These are phyloP conservation scores for Nebria brevicollis DNA, from an alignment of 2,888 invertebrate species.

Conservation along the genomic window DNA sequence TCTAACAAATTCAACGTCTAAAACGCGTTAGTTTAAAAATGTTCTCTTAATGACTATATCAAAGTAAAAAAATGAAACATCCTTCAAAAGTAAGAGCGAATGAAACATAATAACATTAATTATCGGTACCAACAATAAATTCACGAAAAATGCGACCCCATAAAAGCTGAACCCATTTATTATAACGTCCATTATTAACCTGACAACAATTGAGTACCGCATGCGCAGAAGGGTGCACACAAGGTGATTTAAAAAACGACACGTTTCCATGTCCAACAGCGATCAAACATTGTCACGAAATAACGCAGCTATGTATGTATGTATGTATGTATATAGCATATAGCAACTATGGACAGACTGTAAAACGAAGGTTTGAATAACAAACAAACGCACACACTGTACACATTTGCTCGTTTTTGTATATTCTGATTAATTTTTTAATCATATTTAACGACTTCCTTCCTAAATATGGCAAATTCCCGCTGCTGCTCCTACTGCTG, in stretches of 20 bases:
- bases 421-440: slow-evolving; percentile 42
- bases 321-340: background rate
- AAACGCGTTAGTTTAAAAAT: too few species aligned
- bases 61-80: background rate
- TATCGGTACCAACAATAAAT: background rate
- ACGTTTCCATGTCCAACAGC: slow-evolving; percentile 5
- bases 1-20: background rate
- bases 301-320: background rate
- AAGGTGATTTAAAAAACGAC: slow-evolving; percentile 16
- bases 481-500: background rate
- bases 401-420: slow-evolving; percentile 30
- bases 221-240: slow-evolving; percentile 4
- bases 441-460: slow-evolving; percentile 46
- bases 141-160: background rate
- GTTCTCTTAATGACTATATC: too few species aligned
- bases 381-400: background rate
- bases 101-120: background rate
- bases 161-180: background rate
- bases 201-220: background rate
- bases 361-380: background rate
- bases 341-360: background rate
- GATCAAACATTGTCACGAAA: slow-evolving; percentile 11
- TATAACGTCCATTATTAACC: background rate
- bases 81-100: background rate
- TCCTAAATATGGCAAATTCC: slow-evolving; percentile 39